Evolutionary conservation across 1,140 invertebrate genomes (phyloP), one percentile per base, ranked within the genome.

Genomic region (Drosophila seguyi): DNA sequence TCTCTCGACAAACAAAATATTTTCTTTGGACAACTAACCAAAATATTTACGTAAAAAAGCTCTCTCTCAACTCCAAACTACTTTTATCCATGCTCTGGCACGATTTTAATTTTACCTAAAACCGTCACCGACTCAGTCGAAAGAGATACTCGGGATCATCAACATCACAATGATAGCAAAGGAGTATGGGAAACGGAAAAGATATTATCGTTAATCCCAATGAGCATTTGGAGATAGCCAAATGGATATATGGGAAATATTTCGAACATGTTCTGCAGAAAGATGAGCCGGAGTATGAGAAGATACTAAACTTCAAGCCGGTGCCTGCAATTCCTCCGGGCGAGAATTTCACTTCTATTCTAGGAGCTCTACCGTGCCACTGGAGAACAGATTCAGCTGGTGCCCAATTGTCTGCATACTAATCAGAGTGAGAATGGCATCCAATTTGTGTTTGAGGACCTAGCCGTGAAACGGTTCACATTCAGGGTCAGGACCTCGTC

Each of bases 401-500:
- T 75, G 0, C 88, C 90, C 10, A 80, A 83, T 20, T 91, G 84
- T 45, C 63, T 87, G 18, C 75, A 59, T 7, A 75, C 65, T 0
- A 68, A 81, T 39, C 38, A 65, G 11, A 59, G 61, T 0, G 67
- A 76, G 11, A 61, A 59, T 6, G 52, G 31, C 7, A 84, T 84
- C 7, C 71, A 90, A 29, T 88, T 84, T 18, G 73, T 91, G 22
- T 79, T 91, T 38, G 90, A 91, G 25, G 90, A 91, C 57, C 44
- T 91, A 41, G 45, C 27, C 1, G 39, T 45, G 16, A 71, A 65
- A 7, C 56, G 73, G 6, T 91, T 82, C 22, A 44, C 27, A 82
- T 93, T n/a, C n/a, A n/a, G n/a, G n/a, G 94, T 6, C 87, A 95
- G 39, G 94, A 95, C 75, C 66, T 94, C 36, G 62, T 87, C 3